Conservation (phyloP, 2,797 vertebrate genomes). For the Galagoides demidoff region DNA sequence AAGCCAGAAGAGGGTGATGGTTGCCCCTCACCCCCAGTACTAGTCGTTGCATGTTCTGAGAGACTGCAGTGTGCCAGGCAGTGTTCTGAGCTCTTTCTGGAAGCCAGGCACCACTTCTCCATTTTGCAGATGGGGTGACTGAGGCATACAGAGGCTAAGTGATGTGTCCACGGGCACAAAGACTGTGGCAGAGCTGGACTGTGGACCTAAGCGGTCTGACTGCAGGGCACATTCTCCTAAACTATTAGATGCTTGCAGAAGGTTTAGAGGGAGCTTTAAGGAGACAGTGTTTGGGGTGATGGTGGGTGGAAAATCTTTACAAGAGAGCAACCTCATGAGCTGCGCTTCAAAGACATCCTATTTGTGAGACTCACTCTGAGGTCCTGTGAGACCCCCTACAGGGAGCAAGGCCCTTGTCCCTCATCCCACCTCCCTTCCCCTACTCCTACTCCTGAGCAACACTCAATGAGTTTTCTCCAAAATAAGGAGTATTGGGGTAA, state of each 20-base stretch:
- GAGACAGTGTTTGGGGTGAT: too few species aligned
- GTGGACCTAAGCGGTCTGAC: background rate
- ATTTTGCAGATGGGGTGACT: background rate
- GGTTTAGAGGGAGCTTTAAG: background rate
- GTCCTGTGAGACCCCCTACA: too few species aligned
- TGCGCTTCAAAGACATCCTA: fast-evolving
- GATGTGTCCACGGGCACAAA: fast-evolving
- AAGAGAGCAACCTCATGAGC: fast-evolving
- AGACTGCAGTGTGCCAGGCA: background rate
- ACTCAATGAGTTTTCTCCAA: too few species aligned
- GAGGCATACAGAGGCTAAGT: background rate
- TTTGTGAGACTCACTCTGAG: too few species aligned
- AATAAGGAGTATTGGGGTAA: too few species aligned
- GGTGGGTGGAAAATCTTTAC: too few species aligned
- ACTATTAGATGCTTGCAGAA: background rate
- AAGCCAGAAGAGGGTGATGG: background rate
- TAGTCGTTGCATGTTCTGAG: background rate
- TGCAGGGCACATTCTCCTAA: background rate
- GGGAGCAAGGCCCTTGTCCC: too few species aligned
- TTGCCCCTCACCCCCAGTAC: fast-evolving
- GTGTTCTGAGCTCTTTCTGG: background rate
- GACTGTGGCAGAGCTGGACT: background rate
- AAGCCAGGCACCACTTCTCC: background rate
- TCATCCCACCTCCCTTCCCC: too few species aligned
- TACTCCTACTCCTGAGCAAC: too few species aligned